phyloP scores from a whole-genome alignment of 2,113 vertebrate genomes.

The Drymodes brunneopygia region DNA sequence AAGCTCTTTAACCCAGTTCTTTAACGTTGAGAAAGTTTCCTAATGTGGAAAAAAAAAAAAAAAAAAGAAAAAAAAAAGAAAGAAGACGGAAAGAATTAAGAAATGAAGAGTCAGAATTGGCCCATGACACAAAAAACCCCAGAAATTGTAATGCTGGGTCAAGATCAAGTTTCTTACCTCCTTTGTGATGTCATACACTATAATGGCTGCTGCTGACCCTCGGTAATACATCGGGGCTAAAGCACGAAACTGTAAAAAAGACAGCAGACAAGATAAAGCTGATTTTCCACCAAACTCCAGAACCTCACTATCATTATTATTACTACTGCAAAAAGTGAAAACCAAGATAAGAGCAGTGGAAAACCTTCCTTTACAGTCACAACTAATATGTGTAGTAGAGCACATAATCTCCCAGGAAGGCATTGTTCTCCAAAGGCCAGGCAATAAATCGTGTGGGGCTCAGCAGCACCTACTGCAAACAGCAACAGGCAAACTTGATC shows the following conservation, averaged over 20 bases:
- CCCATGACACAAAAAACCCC: rapidly evolving
- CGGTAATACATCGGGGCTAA: conserved; percentile 98
- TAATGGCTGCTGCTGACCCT: conserved; percentile 95
- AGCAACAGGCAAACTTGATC: background rate
- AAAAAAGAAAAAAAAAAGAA: too few relatives aligned
- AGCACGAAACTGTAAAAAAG: conserved; percentile 85
- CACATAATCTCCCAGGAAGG: background rate
- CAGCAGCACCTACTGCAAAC: background rate
- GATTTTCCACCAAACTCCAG: background rate
- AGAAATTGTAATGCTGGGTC: background rate
- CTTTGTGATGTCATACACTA: conserved; percentile 98
- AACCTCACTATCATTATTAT: background rate
- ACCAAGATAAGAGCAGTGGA: background rate
- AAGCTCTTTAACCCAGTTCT: conserved; percentile 98
- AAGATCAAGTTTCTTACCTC: conserved; percentile 77
- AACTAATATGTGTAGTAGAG: background rate
- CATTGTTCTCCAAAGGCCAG: background rate
- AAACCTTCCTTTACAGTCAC: background rate
- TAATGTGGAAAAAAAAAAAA: conserved; percentile 6
- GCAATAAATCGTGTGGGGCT: background rate
- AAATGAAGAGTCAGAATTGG: background rate
- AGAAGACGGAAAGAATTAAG: background rate
- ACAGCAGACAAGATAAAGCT: background rate
- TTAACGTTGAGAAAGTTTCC: conserved; percentile 95
- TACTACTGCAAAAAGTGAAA: background rate